These are phyloP conservation scores for Halcyon badia DNA, from an alignment of 2,797 vertebrate species.

Conservation along the genomic window DNA sequence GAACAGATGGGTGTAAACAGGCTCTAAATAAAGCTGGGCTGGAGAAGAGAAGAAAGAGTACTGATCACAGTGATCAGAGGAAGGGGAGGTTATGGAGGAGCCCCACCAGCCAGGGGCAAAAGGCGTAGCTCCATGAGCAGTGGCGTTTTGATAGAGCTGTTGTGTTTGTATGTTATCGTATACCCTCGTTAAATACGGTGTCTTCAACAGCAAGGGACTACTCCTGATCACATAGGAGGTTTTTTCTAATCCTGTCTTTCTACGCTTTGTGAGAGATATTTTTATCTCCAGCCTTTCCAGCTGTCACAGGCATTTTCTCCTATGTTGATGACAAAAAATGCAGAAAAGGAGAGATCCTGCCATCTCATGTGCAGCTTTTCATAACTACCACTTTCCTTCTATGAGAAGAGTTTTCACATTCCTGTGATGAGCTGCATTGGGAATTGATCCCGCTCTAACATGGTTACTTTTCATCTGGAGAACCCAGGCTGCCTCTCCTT, in stretches of 20 bases:
- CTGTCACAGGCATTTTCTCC: not conserved
- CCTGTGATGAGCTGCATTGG: not conserved
- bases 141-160: accelerated
- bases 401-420: not conserved
- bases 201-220: not conserved
- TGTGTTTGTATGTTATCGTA: accelerated
- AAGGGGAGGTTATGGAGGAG: not conserved
- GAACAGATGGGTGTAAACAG: not conserved
- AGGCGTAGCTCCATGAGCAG: not conserved
- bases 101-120: not conserved
- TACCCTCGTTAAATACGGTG: not conserved
- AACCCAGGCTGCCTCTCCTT: not conserved
- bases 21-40: not conserved
- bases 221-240: not conserved
- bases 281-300: not conserved
- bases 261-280: not conserved
- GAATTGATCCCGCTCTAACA: not conserved
- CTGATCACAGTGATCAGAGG: not conserved
- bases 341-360: not conserved
- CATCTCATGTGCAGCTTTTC: not conserved
- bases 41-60: not conserved
- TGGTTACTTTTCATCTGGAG: not conserved
- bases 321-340: not conserved
- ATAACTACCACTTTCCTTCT: not conserved
- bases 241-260: not conserved